Evolutionary conservation across 2,797 vertebrate species (phyloP), one percentile per base, ranked within the genome.

Genomic region (Pitangus sulphuratus): DNA sequence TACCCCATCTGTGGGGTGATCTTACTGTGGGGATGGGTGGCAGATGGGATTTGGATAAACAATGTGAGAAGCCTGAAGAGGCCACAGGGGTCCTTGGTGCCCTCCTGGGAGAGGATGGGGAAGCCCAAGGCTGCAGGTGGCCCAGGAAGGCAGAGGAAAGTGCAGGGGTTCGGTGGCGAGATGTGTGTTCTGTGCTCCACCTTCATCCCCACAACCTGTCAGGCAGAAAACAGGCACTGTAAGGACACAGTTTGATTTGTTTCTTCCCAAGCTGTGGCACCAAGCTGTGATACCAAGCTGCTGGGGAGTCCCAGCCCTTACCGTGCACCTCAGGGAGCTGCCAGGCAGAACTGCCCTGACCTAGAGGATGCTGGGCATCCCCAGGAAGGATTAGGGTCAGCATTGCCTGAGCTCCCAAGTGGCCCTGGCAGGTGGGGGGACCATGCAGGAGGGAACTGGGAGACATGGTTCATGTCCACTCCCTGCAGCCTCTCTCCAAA

Each of bases 371-470:
- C 48, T 22, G 11, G 24, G 25, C 11, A 4, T 75, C 35, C 65
- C 35, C 86, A 60, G 25, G 6, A 37, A 44, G 69, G 26, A 24
- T 1, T 19, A 28, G 37, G 39, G 15, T 33, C 51, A 15, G 47
- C 40, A 15, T 1, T 58, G 30, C 76, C 60, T 42, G 51, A 57
- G 42, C 24, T 74, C 51, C 47, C 7, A 9, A 3, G 61, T 1
- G 6, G 9, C 48, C 4, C 15, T 80, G 57, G 80, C 60, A 35
- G 72, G 42, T 1, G 9, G 22, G 25, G 51, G 16, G 28, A 8
- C 6, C 0, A 0, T 6, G 15, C 51, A 54, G 45, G 28, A 84
- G 37, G 31, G 15, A 54, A 16, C 10, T 0, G 2, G 53, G 26
- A 70, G 33, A 57, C 8, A 3, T 6, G 40, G 13, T 31, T 72